Percentiles rank a stretch among this genome's conserved stretches.
These are phyloP conservation scores for Chloroceryle inda DNA, from an alignment of 2,797 vertebrate genomes.

Conservation along the genomic window DNA sequence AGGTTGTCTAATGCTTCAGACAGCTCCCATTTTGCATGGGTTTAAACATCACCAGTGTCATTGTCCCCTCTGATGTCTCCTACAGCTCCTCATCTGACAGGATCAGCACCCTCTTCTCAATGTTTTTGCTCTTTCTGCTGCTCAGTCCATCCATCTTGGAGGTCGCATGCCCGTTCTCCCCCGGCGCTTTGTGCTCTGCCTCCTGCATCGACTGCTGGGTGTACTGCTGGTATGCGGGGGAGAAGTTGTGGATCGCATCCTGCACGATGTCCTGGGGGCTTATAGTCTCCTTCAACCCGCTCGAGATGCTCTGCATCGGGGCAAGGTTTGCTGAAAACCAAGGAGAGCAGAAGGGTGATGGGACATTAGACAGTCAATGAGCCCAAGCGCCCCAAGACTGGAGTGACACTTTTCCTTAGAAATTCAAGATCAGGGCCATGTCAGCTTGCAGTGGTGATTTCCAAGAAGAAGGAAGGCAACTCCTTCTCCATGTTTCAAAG, in stretches of 20 bases:
- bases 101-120: constrained; percentile 94
- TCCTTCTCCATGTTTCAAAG: neutral
- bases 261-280: constrained; percentile 95
- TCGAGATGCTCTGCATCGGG: constrained; percentile 96
- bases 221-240: constrained; percentile 93
- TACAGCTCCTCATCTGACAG: constrained; percentile 92
- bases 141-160: neutral
- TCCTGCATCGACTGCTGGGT: constrained; percentile 93
- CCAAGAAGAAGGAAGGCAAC: neutral
- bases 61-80: neutral
- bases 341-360: neutral
- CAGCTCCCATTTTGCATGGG: neutral
- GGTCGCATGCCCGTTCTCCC: constrained; percentile 76
- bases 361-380: neutral
- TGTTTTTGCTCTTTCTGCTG: constrained; percentile 81
- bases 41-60: neutral
- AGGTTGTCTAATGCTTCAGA: neutral
- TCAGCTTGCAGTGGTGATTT: fast-evolving
- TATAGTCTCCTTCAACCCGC: constrained; percentile 94
- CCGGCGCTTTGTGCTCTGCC: constrained; percentile 75
- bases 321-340: constrained; percentile 83
- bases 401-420: neutral
- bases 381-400: fast-evolving
- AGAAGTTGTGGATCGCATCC: constrained; percentile 98
- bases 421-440: neutral